A percentile compares a stretch with the other conserved stretches of the same genome.
Evolutionary conservation across 2,888 invertebrate species (phyloP).

Genomic region (Acanthopleura granulata): DNA sequence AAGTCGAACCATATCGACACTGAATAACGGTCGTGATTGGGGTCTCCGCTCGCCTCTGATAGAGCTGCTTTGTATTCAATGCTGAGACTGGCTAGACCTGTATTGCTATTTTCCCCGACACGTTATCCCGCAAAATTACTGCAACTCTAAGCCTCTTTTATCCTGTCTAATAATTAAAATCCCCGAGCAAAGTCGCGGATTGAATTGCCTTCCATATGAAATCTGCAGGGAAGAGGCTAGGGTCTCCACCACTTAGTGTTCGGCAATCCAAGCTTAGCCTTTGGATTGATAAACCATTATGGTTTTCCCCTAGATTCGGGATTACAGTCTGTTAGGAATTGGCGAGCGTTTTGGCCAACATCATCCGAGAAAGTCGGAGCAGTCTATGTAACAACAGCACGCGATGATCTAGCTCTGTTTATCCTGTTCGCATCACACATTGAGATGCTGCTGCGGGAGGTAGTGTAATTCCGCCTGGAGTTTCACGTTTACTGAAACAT

Average conservation of each 20-base stretch:
- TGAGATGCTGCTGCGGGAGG: too few relatives aligned
- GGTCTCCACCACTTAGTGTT: not conserved
- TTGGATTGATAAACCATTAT: slow-evolving; percentile 1
- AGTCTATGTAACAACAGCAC: too few relatives aligned
- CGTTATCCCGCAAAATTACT: slow-evolving; percentile 10
- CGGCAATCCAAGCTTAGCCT: not conserved
- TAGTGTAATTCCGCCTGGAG: too few relatives aligned
- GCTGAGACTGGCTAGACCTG: not conserved
- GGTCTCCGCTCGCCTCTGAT: not conserved
- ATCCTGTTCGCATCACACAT: too few relatives aligned
- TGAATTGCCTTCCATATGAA: not conserved
- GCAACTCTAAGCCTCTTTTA: slow-evolving; percentile 10
- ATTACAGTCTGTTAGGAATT: too few relatives aligned
- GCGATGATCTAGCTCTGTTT: too few relatives aligned
- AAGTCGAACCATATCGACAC: not conserved
- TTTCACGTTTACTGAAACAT: too few relatives aligned
- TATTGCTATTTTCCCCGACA: slow-evolving; percentile 6
- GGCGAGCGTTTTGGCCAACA: too few relatives aligned
- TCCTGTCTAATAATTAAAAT: slow-evolving; percentile 17
- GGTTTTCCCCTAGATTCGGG: too few relatives aligned
- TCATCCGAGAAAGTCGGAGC: too few relatives aligned
- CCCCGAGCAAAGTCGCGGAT: not conserved
- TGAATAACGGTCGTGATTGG: slow-evolving; percentile 10
- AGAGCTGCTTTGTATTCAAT: not conserved
- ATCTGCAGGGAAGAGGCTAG: not conserved